Evolutionary conservation across 2,113 vertebrate species (phyloP), one percentile per base, ranked within the genome.

Genomic region (Penelope pileata): DNA sequence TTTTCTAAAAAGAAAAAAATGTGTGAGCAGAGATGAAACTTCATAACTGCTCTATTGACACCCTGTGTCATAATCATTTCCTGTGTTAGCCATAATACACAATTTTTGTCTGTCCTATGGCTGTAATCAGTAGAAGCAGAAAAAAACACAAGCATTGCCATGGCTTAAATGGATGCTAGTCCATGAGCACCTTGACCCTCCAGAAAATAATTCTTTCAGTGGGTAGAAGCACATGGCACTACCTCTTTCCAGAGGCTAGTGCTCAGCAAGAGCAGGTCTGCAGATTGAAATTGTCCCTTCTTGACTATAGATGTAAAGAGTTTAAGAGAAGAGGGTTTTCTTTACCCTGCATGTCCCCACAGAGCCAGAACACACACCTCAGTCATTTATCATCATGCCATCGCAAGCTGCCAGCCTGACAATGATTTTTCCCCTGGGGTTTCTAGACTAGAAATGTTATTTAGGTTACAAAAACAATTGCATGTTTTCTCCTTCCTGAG

Each of bases 371-470:
- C 92, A 47, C 76, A 88, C 86, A 92, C 92, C 95, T 94, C 95
- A 75, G 47, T 83, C 96, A 93, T 95, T 96, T 72, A 93, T 94
- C 95, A 95, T 78, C 86, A 6, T n/a, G 88, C 83, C 94, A 84
- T 47, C 94, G 81, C 88, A 88, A 84, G 81, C 93, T 92, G 93
- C 91, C 94, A 88, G 68, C 66, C 42, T 72, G 91, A 93, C 93
- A 91, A 86, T 70, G 88, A 96, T 91, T 94, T 96, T 75, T 16
- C 90, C 93, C 95, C 73, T 0, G 3, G 40, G 94, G 51, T 69
- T 95, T 90, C 76, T 91, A 91, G 94, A 91, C 90, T 19, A 64
- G 88, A 93, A 91, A 75, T 66, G 93, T 88, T 96, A 93, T 96
- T 96, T 88, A 82, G 88, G 90, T 90, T 94, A 88, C 42, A 2